Percentiles rank a stretch among this genome's conserved stretches.
phyloP scores from a whole-genome alignment of 2,888 invertebrate genomes.

The Orgyia antiqua region DNA sequence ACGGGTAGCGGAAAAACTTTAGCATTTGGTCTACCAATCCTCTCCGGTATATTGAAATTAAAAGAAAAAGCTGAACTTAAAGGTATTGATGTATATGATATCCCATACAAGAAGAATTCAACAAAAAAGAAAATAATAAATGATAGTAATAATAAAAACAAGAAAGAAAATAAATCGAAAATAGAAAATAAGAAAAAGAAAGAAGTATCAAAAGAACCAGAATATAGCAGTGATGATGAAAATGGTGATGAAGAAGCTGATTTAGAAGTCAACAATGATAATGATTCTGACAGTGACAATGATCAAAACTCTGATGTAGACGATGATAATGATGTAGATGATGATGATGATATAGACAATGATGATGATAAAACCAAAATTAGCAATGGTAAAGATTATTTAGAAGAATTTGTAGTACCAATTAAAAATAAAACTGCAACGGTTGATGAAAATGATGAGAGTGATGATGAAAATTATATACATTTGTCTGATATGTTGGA shows the following conservation, averaged over 20 bases:
- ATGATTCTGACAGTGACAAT: too few relatives aligned
- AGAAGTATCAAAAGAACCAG: conserved; percentile 51
- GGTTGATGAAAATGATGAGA: conserved; percentile 56
- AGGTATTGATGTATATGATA: conserved; percentile 58
- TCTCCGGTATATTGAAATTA: conserved; percentile 88
- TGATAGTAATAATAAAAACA: conserved; percentile 10
- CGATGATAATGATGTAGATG: too few relatives aligned
- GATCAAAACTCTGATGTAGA: too few relatives aligned
- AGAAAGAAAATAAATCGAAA: conserved; percentile 16
- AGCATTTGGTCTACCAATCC: conserved; percentile 96
- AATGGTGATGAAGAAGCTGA: conserved; percentile 35
- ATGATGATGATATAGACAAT: conserved; percentile 15
- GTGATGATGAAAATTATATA: conserved; percentile 53
- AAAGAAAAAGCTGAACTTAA: conserved; percentile 67
- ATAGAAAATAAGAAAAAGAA: conserved; percentile 26
- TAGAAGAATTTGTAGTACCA: conserved; percentile 60
- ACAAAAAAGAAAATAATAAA: conserved; percentile 37
- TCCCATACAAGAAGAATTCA: conserved; percentile 55
- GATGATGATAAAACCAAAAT: conserved; percentile 8
- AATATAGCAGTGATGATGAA: conserved; percentile 54
- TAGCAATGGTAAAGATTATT: conserved; percentile 37
- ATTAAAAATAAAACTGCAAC: conserved; percentile 42
- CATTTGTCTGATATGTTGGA: conserved; percentile 62
- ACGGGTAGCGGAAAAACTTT: conserved; percentile 99
- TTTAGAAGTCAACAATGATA: too few relatives aligned